A percentile compares a stretch with the other conserved stretches of the same genome.
Evolutionary conservation across 2,797 vertebrate species (phyloP).

Genomic region (Leuciscus waleckii): DNA sequence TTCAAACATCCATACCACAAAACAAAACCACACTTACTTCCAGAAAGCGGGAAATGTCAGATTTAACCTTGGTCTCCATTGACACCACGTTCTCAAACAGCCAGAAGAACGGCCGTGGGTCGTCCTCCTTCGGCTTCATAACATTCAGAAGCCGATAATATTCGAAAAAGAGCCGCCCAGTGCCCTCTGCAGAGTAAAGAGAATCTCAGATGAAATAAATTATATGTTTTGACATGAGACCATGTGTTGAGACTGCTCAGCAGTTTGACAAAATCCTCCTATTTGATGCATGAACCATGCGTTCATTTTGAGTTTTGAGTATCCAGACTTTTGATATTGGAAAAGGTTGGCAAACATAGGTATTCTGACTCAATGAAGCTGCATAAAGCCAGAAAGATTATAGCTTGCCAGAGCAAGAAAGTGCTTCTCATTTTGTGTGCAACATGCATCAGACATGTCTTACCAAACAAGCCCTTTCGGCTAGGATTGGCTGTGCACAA

Average conservation of each 20-base stretch:
- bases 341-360: background rate
- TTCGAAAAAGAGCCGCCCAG: constrained; percentile 92
- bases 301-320: background rate
- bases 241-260: background rate
- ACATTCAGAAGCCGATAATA: constrained; percentile 90
- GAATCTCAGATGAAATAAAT: background rate
- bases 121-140: constrained; percentile 85
- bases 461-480: constrained; percentile 91
- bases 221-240: background rate
- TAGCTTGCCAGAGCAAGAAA: background rate
- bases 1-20: background rate
- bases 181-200: constrained; percentile 81
- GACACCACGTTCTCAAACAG: constrained; percentile 93
- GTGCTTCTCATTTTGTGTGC: background rate
- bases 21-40: constrained; percentile 78
- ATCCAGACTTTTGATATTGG: background rate
- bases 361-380: background rate
- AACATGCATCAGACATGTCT: background rate
- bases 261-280: background rate
- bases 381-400: background rate
- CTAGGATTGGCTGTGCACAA: constrained; percentile 87
- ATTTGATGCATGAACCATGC: background rate
- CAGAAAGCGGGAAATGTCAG: constrained; percentile 92
- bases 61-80: constrained; percentile 88
- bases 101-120: constrained; percentile 92